Conservation (phyloP, 23 tunicate genomes). For the Halocynthia roretzi region DNA sequence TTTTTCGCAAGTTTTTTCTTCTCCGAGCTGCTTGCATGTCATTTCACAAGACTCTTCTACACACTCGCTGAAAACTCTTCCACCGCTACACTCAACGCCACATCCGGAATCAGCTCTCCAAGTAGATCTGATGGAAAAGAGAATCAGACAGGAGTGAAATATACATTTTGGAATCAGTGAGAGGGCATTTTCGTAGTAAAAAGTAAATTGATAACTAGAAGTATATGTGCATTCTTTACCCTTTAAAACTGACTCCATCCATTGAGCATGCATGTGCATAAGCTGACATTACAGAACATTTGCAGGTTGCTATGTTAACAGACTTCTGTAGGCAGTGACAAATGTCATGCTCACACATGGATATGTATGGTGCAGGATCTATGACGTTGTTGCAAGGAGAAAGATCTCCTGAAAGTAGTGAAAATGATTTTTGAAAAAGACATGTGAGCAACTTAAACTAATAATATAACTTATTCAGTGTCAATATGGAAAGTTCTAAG, state of each 20-base stretch:
- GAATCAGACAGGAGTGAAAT: too few relatives aligned
- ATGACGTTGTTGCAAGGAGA: slow-evolving; percentile 40
- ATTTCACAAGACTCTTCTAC: slow-evolving; percentile 53
- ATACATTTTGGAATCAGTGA: too few relatives aligned
- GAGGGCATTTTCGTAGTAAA: too few relatives aligned
- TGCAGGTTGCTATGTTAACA: slow-evolving; percentile 32
- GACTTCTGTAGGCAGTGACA: slow-evolving; percentile 67
- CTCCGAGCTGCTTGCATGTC: slow-evolving; percentile 69
- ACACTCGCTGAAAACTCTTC: slow-evolving; percentile 71
- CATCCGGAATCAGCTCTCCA: slow-evolving; percentile 71
- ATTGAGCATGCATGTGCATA: slow-evolving; percentile 77
- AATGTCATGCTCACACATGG: slow-evolving; percentile 89
- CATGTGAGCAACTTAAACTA: neutral
- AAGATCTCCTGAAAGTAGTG: slow-evolving; percentile 4
- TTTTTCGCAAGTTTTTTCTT: slow-evolving; percentile 11
- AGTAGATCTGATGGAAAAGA: slow-evolving; percentile 1
- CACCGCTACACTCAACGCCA: slow-evolving; percentile 38
- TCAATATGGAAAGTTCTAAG: too few relatives aligned
- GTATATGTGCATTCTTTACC: slow-evolving; percentile 10
- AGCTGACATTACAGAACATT: slow-evolving; percentile 68
- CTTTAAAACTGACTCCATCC: slow-evolving; percentile 30
- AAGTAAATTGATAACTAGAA: neutral
- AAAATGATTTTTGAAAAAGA: neutral
- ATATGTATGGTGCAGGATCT: slow-evolving; percentile 47
- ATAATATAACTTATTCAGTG: neutral